Evolutionary conservation across 2,888 invertebrate genomes (phyloP).

Genomic region (Diarsia rubi): DNA sequence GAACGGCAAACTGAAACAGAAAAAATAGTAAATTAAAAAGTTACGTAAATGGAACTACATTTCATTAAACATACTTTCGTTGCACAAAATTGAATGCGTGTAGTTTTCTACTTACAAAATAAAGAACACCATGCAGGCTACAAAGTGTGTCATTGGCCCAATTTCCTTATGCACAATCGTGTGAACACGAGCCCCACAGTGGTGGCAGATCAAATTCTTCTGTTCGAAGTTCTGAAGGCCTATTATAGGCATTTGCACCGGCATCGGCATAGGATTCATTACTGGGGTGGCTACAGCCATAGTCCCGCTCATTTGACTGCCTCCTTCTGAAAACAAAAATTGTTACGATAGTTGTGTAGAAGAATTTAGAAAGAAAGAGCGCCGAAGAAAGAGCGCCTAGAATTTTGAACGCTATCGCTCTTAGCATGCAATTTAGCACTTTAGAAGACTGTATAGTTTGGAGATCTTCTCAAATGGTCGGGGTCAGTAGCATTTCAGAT

Average conservation of each 20-base stretch:
- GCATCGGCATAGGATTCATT: neutral
- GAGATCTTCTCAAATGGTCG: neutral
- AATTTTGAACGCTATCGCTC: neutral
- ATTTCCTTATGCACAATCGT: conserved; percentile 76
- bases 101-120: conserved; percentile 71
- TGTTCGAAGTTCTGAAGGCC: conserved; percentile 66
- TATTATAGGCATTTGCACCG: conserved; percentile 1
- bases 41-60: too few species aligned
- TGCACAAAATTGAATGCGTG: too few species aligned
- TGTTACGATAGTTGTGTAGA: conserved; percentile 2
- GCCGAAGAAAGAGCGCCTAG: neutral
- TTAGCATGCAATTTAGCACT: neutral
- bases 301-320: conserved; percentile 12
- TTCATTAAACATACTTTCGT: too few species aligned
- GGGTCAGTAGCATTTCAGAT: neutral
- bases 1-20: conserved; percentile 78
- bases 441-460: neutral
- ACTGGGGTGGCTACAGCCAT: conserved; percentile 5
- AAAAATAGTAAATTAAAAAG: conserved; percentile 1
- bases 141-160: conserved; percentile 75
- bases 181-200: conserved; percentile 76
- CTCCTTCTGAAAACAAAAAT: conserved; percentile 29
- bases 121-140: conserved; percentile 69
- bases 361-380: neutral
- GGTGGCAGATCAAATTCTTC: conserved; percentile 78